Conservation (phyloP, 2,113 vertebrate genomes). For the Phyllostomus hastatus region DNA sequence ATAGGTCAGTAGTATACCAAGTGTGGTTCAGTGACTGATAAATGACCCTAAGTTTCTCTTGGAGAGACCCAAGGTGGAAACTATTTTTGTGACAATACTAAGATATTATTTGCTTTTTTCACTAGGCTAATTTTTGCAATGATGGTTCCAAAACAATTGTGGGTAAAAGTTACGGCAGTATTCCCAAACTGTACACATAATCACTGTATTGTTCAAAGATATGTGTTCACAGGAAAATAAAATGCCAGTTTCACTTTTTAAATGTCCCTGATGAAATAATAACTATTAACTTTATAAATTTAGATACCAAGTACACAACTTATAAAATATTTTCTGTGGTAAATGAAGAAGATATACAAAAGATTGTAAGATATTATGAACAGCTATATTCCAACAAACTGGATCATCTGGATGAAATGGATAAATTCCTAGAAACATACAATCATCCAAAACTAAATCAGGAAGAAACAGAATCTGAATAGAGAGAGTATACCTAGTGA, state of each 20-base stretch:
- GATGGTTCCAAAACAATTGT: neutral
- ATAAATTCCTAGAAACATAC: too few relatives aligned
- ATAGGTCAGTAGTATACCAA: neutral
- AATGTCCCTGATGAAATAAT: neutral
- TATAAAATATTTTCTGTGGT: neutral
- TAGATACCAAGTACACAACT: neutral
- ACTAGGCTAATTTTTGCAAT: neutral
- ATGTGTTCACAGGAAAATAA: neutral
- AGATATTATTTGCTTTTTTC: neutral
- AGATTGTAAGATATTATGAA: too few relatives aligned
- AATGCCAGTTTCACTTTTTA: neutral
- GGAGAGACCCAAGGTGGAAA: neutral
- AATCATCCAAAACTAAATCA: too few relatives aligned
- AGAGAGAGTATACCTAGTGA: too few relatives aligned
- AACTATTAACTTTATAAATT: neutral
- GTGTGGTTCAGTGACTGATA: neutral
- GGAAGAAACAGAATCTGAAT: too few relatives aligned
- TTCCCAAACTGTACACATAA: neutral
- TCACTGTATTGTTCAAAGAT: neutral
- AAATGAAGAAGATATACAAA: neutral
- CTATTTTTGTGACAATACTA: neutral
- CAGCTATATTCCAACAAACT: too few relatives aligned
- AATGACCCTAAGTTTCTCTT: neutral
- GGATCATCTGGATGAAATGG: too few relatives aligned
- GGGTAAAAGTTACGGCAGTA: neutral